Evolutionary conservation across 2,888 invertebrate genomes (phyloP).

Genomic region (Ectropis crepuscularia): DNA sequence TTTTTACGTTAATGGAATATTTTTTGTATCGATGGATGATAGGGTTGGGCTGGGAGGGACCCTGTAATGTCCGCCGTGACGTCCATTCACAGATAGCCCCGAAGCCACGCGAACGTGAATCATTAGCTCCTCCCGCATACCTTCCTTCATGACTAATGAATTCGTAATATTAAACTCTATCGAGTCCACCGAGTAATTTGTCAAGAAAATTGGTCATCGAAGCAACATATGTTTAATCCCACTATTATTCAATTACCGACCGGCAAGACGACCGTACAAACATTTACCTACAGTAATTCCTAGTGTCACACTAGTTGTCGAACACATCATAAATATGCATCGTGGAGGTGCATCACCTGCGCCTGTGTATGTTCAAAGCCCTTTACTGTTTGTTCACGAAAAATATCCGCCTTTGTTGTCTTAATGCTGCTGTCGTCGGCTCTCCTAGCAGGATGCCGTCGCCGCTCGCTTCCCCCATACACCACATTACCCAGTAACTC

Average conservation of each 20-base stretch:
- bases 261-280: slow-evolving; percentile 63
- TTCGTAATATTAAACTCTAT: slow-evolving; percentile 22
- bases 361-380: slow-evolving; percentile 68
- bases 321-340: slow-evolving; percentile 82
- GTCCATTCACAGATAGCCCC: slow-evolving; percentile 61
- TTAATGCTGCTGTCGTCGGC: slow-evolving; percentile 66
- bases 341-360: slow-evolving; percentile 70
- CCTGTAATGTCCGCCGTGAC: slow-evolving; percentile 51
- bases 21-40: slow-evolving; percentile 62
- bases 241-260: slow-evolving; percentile 33
- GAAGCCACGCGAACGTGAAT: slow-evolving; percentile 61
- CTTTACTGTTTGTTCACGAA: slow-evolving; percentile 76
- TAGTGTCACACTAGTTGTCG: slow-evolving; percentile 73
- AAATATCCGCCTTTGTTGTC: slow-evolving; percentile 78
- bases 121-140: slow-evolving; percentile 47
- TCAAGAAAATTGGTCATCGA: slow-evolving; percentile 25
- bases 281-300: slow-evolving; percentile 69
- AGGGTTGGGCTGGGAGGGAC: slow-evolving; percentile 56
- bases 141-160: slow-evolving; percentile 47
- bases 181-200: slow-evolving; percentile 23
- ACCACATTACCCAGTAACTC: slow-evolving; percentile 25
- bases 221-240: slow-evolving; percentile 18
- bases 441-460: slow-evolving; percentile 42
- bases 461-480: slow-evolving; percentile 43
- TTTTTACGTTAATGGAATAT: slow-evolving; percentile 58